phyloP scores from a whole-genome alignment of 2,888 invertebrate genomes.

The Heliconius hortense region DNA sequence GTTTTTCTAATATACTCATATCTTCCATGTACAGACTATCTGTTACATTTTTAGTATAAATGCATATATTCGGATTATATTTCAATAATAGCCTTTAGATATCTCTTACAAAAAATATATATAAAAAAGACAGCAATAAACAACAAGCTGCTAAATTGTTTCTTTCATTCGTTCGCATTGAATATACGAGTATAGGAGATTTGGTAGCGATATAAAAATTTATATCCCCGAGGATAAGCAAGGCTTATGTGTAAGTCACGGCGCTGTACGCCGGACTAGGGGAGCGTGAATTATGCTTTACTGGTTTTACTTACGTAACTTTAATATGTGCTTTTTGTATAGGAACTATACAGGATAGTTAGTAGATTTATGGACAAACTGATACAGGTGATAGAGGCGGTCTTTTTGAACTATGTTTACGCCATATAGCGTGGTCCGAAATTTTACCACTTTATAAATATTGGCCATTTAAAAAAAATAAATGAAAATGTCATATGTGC shows the following conservation, averaged over 20 bases:
- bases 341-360: neutral
- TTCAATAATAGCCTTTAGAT: too few relatives aligned
- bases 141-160: constrained; percentile 31
- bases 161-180: constrained; percentile 26
- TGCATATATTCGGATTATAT: neutral
- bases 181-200: constrained; percentile 24
- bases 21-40: too few relatives aligned
- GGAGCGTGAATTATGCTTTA: neutral
- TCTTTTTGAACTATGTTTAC: too few relatives aligned
- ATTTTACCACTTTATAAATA: too few relatives aligned
- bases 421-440: too few relatives aligned
- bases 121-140: constrained; percentile 7
- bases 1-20: too few relatives aligned
- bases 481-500: too few relatives aligned
- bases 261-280: neutral
- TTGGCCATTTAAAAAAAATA: too few relatives aligned
- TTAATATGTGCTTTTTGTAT: neutral
- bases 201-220: constrained; percentile 63
- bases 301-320: neutral
- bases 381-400: too few relatives aligned
- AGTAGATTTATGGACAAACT: too few relatives aligned
- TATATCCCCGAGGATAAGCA: constrained; percentile 66
- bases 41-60: too few relatives aligned
- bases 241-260: constrained; percentile 51
- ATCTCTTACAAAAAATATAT: neutral